Conservation (phyloP, 2,797 vertebrate genomes). For the Acanthurus tractus region DNA sequence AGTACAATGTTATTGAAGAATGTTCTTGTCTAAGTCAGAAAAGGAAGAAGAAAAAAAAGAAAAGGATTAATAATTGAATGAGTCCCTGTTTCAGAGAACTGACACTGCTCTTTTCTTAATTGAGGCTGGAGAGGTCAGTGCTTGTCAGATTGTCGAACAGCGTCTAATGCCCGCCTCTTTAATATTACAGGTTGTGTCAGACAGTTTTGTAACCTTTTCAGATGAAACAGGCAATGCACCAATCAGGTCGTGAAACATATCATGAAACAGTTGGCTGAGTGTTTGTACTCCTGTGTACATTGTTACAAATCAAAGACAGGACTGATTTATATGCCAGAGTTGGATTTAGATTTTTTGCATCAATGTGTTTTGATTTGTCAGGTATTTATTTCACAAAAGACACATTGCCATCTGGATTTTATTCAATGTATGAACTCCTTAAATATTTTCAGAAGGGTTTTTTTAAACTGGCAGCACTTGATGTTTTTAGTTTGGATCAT, state of each 20-base stretch:
- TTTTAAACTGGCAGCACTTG: neutral
- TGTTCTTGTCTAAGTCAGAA: neutral
- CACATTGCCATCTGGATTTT: too few species aligned
- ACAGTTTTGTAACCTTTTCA: neutral
- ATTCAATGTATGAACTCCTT: too few species aligned
- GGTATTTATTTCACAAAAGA: too few species aligned
- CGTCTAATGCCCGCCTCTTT: neutral
- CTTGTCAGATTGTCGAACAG: neutral
- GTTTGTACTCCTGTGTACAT: too few species aligned
- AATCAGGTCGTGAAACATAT: neutral
- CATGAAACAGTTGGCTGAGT: neutral
- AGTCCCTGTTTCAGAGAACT: neutral
- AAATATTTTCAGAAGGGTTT: too few species aligned
- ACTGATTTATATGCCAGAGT: neutral
- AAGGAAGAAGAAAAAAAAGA: too few species aligned
- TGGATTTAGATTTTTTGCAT: neutral
- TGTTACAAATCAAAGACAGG: too few species aligned
- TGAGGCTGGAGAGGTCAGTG: neutral
- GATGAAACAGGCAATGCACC: neutral
- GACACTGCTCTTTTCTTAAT: neutral
- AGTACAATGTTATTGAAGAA: neutral
- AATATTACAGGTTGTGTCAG: neutral
- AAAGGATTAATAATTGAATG: neutral
- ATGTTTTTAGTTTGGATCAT: neutral
- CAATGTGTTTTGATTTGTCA: too few species aligned